Base-by-base conservation (phyloP, 2,888 invertebrate species). In the Sphinx pinastri region DNA sequence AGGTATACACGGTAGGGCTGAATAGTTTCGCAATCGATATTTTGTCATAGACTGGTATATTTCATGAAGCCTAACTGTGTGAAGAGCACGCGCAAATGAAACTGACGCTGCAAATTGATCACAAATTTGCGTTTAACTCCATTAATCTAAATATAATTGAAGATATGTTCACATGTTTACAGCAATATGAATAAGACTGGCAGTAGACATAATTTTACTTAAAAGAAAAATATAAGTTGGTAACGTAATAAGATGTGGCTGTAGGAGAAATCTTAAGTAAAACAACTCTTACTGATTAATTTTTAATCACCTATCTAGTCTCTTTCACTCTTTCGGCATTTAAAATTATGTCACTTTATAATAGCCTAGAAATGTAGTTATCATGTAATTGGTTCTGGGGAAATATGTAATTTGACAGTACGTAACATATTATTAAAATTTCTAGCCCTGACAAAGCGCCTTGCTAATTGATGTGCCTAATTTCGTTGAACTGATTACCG, bases 401-500 rank as follows among this genome's bases (percentile, higher is more conserved):
- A 51, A 31, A 67, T 67, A 38, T 38, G 38, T 38, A 67, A 67
- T 52, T 51, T 31, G 5, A 51, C 16, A 11, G 31, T 52, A 67
- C 31, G 67, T 52, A 52, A 52, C n/a, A 52, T n/a, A n/a, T 52
- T 25, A 52, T 25, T 31, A 67, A 67, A 52, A 31, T 52, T 51
- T 31, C 52, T 67, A 38, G n/a, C 16, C n/a, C 54, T 52, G 54
- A 67, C 52, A 67, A 67, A 67, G 38, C 52, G 38, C 6, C 11
- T n/a, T 11, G 25, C 67, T 67, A 67, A 67, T 51, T 67, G 67
- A 67, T 51, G 25, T 67, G 38, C 38, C 38, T 38, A 31, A 67
- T 31, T 52, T 67, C 16, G 67, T 52, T 52, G 14, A 52, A 67
- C 67, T 16, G 31, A 67, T 52, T 67, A 67, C 67, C 51, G 8